phyloP scores from a whole-genome alignment of 1,140 invertebrate species.

The Mycetomoellerius zeteki region DNA sequence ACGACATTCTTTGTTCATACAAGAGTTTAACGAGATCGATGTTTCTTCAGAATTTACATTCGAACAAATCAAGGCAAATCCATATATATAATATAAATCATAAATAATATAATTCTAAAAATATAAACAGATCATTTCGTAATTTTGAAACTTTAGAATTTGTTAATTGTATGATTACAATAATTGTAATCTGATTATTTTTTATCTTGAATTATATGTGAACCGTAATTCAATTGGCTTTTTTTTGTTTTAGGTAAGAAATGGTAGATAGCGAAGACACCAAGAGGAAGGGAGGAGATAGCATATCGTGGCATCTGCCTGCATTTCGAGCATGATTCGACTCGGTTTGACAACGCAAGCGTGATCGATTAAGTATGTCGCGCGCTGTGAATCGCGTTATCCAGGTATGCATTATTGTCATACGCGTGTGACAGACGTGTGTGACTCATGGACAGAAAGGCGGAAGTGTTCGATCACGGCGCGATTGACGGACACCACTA shows the following conservation, averaged over 20 bases:
- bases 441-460: conserved; percentile 41
- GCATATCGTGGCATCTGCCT: conserved; percentile 2
- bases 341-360: conserved; percentile 43
- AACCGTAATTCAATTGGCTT: neutral
- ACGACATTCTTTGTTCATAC: neutral
- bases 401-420: conserved; percentile 54
- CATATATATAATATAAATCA: no score
- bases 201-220: neutral
- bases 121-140: neutral
- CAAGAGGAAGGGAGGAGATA: neutral
- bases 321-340: conserved; percentile 31
- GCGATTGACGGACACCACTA: neutral
- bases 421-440: conserved; percentile 35
- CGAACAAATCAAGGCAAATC: neutral
- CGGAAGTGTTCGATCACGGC: conserved; percentile 42
- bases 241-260: conserved; percentile 58
- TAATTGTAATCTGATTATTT: neutral
- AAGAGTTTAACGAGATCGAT: neutral
- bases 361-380: conserved; percentile 58
- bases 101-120: neutral
- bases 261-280: neutral
- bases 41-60: neutral
- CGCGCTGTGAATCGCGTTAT: conserved; percentile 52
- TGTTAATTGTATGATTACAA: neutral
- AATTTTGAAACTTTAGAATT: neutral